A percentile compares a stretch with the other conserved stretches of the same genome.
phyloP scores from a whole-genome alignment of 2,113 vertebrate genomes.

The Pitta sordida region DNA sequence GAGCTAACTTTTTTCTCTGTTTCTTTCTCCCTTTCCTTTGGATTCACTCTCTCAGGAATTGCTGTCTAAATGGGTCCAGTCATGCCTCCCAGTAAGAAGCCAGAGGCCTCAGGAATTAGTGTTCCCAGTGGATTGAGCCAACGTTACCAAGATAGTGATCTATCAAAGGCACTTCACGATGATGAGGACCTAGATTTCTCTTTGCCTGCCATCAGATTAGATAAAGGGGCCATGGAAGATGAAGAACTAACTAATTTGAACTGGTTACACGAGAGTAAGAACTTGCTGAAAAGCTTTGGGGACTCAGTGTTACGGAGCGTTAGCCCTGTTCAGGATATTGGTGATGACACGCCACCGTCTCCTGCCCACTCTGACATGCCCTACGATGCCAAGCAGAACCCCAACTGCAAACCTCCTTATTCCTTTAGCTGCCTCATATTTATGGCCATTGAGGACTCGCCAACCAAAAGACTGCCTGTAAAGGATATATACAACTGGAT shows the following conservation, averaged over 20 bases:
- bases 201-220: constrained; percentile 81
- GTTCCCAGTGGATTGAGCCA: constrained; percentile 89
- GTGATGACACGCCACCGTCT: constrained; percentile 85
- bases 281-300: constrained; percentile 96
- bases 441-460: constrained; percentile 98
- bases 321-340: constrained; percentile 89
- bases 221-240: constrained; percentile 85
- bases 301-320: constrained; percentile 93
- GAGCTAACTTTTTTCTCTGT: constrained; percentile 35
- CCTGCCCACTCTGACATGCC: constrained; percentile 88
- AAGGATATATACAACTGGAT: constrained; percentile 99
- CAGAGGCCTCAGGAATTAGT: constrained; percentile 92
- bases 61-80: constrained; percentile 96
- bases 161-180: constrained; percentile 87
- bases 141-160: constrained; percentile 79
- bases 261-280: constrained; percentile 96
- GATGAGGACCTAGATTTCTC: constrained; percentile 91
- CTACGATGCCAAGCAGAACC: constrained; percentile 89
- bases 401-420: constrained; percentile 95
- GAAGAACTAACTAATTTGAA: constrained; percentile 98
- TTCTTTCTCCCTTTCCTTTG: background rate
- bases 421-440: constrained; percentile 99
- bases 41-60: constrained; percentile 74
- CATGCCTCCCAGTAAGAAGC: constrained; percentile 99
- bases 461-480: constrained; percentile 92